Conservation (phyloP, 1,140 invertebrate species). For the Yoshiicerus persimilis region DNA sequence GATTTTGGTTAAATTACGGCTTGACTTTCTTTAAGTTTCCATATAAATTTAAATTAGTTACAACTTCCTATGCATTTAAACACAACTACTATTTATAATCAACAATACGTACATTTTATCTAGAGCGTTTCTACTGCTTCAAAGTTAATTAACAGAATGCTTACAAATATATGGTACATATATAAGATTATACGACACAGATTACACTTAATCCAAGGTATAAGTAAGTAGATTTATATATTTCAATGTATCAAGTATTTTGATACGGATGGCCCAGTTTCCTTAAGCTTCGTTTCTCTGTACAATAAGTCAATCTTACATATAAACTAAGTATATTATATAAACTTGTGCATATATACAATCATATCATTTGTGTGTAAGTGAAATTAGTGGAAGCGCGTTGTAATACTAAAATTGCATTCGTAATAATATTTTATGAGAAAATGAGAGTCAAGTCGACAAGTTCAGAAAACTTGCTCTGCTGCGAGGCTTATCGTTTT, state of each 20-base stretch:
- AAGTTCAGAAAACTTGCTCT: not conserved
- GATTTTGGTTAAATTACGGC: not conserved
- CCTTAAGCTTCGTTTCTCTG: not conserved
- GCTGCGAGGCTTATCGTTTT: not conserved
- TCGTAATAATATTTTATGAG: not conserved
- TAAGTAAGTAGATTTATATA: not conserved
- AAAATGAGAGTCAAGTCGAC: not conserved
- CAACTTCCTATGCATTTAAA: not conserved
- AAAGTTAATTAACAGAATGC: not conserved
- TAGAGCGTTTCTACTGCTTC: not conserved
- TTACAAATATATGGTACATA: not conserved
- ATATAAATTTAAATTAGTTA: slow-evolving; percentile 12
- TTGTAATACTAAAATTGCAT: not conserved
- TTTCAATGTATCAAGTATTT: not conserved
- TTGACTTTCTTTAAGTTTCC: slow-evolving; percentile 10
- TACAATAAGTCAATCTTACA: not conserved
- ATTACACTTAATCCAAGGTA: not conserved
- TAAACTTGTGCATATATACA: not conserved
- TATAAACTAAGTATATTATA: not conserved
- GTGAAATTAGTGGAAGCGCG: not conserved
- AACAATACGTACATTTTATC: not conserved
- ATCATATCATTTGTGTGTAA: not conserved
- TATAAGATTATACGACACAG: not conserved
- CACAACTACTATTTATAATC: not conserved
- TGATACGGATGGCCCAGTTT: not conserved